Evolutionary conservation across 1,140 invertebrate genomes (phyloP).

Genomic region (Lordiphosa stackelbergi): DNA sequence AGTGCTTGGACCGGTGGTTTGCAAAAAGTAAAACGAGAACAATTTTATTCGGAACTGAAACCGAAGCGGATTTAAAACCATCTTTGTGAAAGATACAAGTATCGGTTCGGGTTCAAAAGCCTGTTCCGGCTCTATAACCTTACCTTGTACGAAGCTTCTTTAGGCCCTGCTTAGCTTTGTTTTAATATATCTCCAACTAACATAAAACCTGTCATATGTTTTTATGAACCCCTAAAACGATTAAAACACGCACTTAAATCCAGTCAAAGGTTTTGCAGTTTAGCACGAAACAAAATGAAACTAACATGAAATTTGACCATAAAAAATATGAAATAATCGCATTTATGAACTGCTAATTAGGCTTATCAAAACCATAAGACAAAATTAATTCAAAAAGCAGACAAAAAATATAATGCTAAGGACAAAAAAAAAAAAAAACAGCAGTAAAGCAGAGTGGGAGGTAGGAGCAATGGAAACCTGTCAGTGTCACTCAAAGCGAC

Average conservation of each 20-base stretch:
- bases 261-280: conserved; percentile 2
- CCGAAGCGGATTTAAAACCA: too few relatives aligned
- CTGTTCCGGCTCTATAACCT: too few relatives aligned
- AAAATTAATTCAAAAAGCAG: conserved; percentile 20
- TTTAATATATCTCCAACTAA: too few relatives aligned
- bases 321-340: conserved; percentile 23
- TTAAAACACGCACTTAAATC: conserved; percentile 21
- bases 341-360: conserved; percentile 45
- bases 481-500: conserved; percentile 33
- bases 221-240: conserved; percentile 2
- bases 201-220: too few relatives aligned
- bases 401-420: conserved; percentile 7
- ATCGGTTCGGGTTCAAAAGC: too few relatives aligned
- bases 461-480: conserved; percentile 28
- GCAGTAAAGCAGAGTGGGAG: conserved; percentile 1
- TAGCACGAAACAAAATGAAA: conserved; percentile 12
- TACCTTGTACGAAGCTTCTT: too few relatives aligned
- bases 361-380: conserved; percentile 34
- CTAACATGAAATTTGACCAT: conserved; percentile 19
- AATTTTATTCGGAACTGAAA: too few relatives aligned
- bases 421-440: conserved; percentile 4
- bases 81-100: too few relatives aligned
- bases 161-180: too few relatives aligned
- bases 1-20: too few relatives aligned
- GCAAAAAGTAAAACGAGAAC: too few relatives aligned